Evolutionary conservation across 2,888 invertebrate species (phyloP).

Genomic region (Sminthurinus aureus): DNA sequence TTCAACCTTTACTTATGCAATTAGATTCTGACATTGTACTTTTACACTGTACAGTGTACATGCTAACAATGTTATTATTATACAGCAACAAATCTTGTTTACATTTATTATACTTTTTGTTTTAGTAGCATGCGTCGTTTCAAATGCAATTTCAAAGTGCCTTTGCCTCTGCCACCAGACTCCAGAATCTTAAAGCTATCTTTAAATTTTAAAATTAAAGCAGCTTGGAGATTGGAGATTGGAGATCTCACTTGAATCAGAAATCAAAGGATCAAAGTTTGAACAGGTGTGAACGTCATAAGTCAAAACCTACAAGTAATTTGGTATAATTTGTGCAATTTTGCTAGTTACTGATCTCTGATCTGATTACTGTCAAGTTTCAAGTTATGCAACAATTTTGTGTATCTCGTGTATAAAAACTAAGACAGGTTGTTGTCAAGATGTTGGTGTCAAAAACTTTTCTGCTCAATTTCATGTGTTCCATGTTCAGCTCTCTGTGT

Average conservation of each 20-base stretch:
- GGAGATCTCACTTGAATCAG: no score
- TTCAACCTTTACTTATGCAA: background rate
- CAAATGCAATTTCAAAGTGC: background rate
- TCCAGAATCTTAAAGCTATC: no score
- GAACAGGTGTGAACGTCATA: no score
- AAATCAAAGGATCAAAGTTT: no score
- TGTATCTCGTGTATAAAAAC: background rate
- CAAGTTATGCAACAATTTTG: background rate
- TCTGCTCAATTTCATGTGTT: conserved; percentile 25
- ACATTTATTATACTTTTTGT: background rate
- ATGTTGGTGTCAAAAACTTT: conserved; percentile 23
- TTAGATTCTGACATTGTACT: background rate
- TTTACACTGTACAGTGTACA: conserved; percentile 17
- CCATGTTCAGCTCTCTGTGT: conserved; percentile 25
- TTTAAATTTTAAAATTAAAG: no score
- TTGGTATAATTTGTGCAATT: background rate
- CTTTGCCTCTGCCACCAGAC: no score
- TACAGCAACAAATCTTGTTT: background rate
- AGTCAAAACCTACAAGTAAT: no score
- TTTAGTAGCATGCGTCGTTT: background rate
- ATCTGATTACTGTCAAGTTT: no score
- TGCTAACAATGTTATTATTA: conserved; percentile 23
- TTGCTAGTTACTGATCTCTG: no score
- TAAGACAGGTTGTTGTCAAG: conserved; percentile 11
- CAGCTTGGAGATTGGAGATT: no score